Base-by-base conservation (phyloP, 2,113 vertebrate genomes). In the Melanerpes formicivorus region DNA sequence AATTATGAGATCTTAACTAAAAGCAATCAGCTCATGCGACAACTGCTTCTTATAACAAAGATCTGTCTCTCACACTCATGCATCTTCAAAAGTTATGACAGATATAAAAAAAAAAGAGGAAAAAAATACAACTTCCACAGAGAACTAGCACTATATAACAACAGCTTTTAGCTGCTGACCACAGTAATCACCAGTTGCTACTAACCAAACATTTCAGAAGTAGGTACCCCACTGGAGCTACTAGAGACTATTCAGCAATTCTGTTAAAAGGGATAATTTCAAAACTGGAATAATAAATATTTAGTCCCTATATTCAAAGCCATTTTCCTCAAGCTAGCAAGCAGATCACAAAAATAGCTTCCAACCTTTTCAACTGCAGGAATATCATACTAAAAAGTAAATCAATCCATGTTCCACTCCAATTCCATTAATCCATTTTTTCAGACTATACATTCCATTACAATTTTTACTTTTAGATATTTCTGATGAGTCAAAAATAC, bases 331-430 rank as follows among this genome's bases (percentile, higher is more conserved):
- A 1, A 50, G 16, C 27, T 79, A 64, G 55, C 56, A 79, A 87
- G n/a, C 18, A 74, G 13, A 5, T 17, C 42, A 44, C 42, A 79
- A 89, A 76, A 40, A 3, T 4, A 67, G 37, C 14, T 26, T 29
- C 2, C 7, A 59, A 37, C 30, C 23, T 18, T 50, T 73, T 29
- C 8, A 72, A 22, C 0, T 34, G 40, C 3, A 54, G 59, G 75
- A 60, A 69, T 1, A 60, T 27, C 7, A 11, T 22, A 63, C 14
- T n/a, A 67, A 12, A 50, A 54, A 7, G 42, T 67, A 12, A 37
- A 63, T 71, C 30, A 30, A 40, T n/a, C 22, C 0, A 0, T 78
- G 14, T 34, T 64, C 5, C 3, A 5, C 3, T 17, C 9, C 23
- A 27, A 69, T 60, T 22, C 14, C 14, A 40, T 10, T 16, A 32